Base-by-base conservation (phyloP, 2,797 vertebrate genomes). In the Oryzias dopingdopingensis region DNA sequence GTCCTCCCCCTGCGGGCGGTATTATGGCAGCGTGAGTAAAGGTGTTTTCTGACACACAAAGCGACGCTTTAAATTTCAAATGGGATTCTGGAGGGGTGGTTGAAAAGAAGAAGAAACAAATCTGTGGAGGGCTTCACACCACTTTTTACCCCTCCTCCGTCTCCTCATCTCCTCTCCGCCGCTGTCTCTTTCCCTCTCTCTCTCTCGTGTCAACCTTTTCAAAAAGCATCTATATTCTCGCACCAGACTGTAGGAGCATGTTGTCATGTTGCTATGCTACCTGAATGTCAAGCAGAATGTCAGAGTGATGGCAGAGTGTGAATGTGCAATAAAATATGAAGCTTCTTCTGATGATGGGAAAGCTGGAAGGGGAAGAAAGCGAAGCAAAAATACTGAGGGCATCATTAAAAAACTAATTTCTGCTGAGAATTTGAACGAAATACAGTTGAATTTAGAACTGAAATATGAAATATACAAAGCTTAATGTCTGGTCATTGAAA, bases 241-340 rank as follows among this genome's bases (percentile, higher is more conserved):
- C 76, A 71, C 82, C 72, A 66, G 82, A 84, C 87, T 89, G 82
- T 87, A 81, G 86, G 82, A 87, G 76, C 80, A 79, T 90, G 87
- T 91, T 91, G 88, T 90, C 90, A 90, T 90, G 87, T 90, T 90
- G 89, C 90, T 88, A 88, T 84, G 89, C 86, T 90, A 89, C 87
- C 89, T 91, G 90, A 91, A 92, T 91, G 86, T 91, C 90, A 91
- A 90, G 77, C 79, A 83, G 85, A 86, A 89, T 83, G 77, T 86
- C 83, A 88, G 73, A 85, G 75, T 85, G 81, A 87, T 85, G 82
- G 83, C 70, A 68, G 58, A 69, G 79, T 70, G 76, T 68, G 76
- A 81, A 75, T 67, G 56, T 72, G 80, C 75, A 84, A 76, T 70
- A 72, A 74, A 79, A 67, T 26, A 59, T 29, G 51, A 54, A 68